Evolutionary conservation across 1,140 invertebrate species (phyloP).

Genomic region (Ectropis grisescens): DNA sequence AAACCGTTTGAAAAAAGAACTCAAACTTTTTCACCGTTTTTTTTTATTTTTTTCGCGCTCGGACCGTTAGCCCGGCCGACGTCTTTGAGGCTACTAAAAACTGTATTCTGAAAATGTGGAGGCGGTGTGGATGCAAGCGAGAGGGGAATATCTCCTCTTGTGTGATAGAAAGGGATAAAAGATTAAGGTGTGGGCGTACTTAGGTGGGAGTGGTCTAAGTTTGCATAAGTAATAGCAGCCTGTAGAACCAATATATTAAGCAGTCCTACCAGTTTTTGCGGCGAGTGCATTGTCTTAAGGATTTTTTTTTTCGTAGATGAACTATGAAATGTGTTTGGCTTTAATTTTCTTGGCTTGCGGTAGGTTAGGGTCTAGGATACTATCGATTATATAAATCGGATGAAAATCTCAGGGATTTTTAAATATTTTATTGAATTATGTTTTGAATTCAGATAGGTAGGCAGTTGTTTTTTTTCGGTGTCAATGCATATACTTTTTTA

Average conservation of each 20-base stretch:
- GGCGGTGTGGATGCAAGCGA: slow-evolving; percentile 38
- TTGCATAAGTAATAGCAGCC: slow-evolving; percentile 33
- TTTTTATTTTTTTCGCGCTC: slow-evolving; percentile 4
- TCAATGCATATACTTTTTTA: too few species aligned
- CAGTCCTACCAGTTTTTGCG: slow-evolving; percentile 31
- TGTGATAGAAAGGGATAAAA: slow-evolving; percentile 24
- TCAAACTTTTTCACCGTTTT: slow-evolving; percentile 28
- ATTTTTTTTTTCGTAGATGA: slow-evolving; percentile 35
- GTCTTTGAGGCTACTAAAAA: slow-evolving; percentile 60
- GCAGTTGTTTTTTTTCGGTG: too few species aligned
- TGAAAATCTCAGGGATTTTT: too few species aligned
- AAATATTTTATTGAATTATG: too few species aligned
- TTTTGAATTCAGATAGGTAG: too few species aligned
- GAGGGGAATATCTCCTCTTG: slow-evolving; percentile 23
- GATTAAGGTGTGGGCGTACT: slow-evolving; percentile 37
- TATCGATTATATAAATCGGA: too few species aligned
- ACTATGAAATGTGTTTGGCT: slow-evolving; percentile 24
- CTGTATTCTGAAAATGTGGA: slow-evolving; percentile 42
- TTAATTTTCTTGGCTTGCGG: slow-evolving; percentile 22
- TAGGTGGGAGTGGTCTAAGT: slow-evolving; percentile 38
- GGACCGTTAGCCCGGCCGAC: slow-evolving; percentile 36
- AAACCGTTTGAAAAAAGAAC: slow-evolving; percentile 13
- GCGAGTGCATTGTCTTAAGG: slow-evolving; percentile 53
- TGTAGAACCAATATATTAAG: background rate
- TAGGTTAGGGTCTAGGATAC: slow-evolving; percentile 26